Base-by-base conservation (phyloP, 2,888 invertebrate genomes). In the Helicoverpa assulta region DNA sequence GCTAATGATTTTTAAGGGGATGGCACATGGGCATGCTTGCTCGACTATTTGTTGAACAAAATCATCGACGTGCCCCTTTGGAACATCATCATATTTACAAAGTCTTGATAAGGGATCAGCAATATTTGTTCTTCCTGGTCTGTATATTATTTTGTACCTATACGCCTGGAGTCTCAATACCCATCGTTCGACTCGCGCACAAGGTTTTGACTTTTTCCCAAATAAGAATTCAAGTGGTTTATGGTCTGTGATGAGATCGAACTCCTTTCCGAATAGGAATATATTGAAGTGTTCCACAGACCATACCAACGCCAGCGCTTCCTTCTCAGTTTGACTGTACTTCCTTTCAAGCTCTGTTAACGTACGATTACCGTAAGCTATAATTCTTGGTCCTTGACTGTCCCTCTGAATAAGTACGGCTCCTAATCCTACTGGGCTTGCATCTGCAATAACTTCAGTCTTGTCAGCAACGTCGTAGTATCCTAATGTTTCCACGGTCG, bases 161-260 rank as follows among this genome's bases (percentile, higher is more conserved):
- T 78, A 85, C 0, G 82, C 18, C 51, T 85, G 85, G 0, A 84
- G 37, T 0, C 83, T 16, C 1, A 85, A 21, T 1, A 86, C 74
- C 83, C 85, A 85, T 0, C 81, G 29, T 47, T 85, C 83, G 0
- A 84, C 54, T 10, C 90, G 53, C 0, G 89, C 90, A 54, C 86
- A 88, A 10, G 89, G 89, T 73, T 87, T 89, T 0, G 88, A 86
- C 61, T 80, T 83, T 16, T 79, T 71, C 0, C 85, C 70, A 62
- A 89, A 90, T 5, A 90, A 51, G 5, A 83, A 66, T 43, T 90
- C 88, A 5, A 95, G 73, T 0, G 94, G 91, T 47, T 88, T 87
- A 53, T 88, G 86, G 57, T 89, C 88, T 0, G 81, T 89, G 0
- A 87, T 47, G 0, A 90, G 71, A 0, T 88, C 89, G 56, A 86